Base-by-base conservation (phyloP, 2,113 vertebrate species). In the Channa argus region DNA sequence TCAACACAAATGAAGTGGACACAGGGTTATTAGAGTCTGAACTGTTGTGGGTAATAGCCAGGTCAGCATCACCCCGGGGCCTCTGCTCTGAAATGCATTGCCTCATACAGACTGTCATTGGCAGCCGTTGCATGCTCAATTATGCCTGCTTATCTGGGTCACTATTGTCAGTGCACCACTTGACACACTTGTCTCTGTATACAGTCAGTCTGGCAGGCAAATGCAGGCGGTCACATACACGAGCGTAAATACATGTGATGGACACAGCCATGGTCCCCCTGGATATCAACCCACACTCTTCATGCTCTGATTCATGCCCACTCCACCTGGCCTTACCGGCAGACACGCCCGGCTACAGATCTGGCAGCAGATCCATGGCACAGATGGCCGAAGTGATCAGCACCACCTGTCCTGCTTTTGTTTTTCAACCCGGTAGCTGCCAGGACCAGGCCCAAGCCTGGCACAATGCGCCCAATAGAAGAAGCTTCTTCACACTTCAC, bases 321-420 rank as follows among this genome's bases (percentile, higher is more conserved):
- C 74, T 84, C 87, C 82, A 83, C 76, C 78, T 87, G 86, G 75
- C 71, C 63, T 82, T 65, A 36, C 37, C 49, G 9, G 38, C 63
- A 82, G 66, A 85, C 68, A 65, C 44, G 45, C 84, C 66, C 47
- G 15, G 52, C 83, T 54, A 67, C 49, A 33, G 78, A 82, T 75
- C 86, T 93, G 92, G 92, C 86, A 79, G 66, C 64, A 8, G 55
- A 82, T 70, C 55, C 52, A 33, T 6, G 11, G 55, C 63, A 65
- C 94, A 94, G 92, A 94, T 94, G 92, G 93, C 58, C 51, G 0
- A 55, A 85, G 84, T 60, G 54, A 85, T 91, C 84, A 61, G 63
- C 61, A 62, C 90, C 91, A 94, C 91, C 91, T 91, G 92, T 37
- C 77, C 78, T 63, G 41, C 52, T 87, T 90, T 90, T 24, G 24